These are phyloP conservation scores for Phorcus lineatus DNA, from an alignment of 2,888 invertebrate species.

Conservation along the genomic window DNA sequence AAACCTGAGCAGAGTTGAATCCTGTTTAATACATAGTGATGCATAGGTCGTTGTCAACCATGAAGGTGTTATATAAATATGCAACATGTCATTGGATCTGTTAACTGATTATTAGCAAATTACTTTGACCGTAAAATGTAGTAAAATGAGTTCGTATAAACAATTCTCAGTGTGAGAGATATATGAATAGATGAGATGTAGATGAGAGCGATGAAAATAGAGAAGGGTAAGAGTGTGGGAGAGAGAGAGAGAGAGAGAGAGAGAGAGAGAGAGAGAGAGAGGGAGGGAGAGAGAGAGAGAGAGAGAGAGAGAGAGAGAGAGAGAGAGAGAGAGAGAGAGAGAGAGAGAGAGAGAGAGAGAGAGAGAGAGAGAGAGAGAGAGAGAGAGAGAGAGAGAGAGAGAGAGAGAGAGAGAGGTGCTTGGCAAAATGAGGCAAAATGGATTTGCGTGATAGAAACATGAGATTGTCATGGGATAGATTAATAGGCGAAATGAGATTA, in stretches of 20 bases:
- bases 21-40: no score
- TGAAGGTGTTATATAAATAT: no score
- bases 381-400: neutral
- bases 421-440: neutral
- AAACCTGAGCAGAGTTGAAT: no score
- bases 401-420: no score
- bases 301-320: constrained; percentile 17
- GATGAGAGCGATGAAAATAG: neutral
- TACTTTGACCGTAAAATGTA: no score
- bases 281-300: neutral
- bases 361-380: neutral
- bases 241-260: constrained; percentile 30
- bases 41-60: no score
- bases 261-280: neutral
- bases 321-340: neutral
- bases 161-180: neutral
- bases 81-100: no score
- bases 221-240: neutral
- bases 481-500: no score
- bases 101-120: no score
- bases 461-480: no score
- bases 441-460: neutral
- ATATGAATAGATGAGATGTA: neutral
- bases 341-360: constrained; percentile 1
- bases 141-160: no score